Percentiles rank a stretch among this genome's conserved stretches.
phyloP scores from a whole-genome alignment of 2,888 invertebrate species.

The Tholera decimalis region DNA sequence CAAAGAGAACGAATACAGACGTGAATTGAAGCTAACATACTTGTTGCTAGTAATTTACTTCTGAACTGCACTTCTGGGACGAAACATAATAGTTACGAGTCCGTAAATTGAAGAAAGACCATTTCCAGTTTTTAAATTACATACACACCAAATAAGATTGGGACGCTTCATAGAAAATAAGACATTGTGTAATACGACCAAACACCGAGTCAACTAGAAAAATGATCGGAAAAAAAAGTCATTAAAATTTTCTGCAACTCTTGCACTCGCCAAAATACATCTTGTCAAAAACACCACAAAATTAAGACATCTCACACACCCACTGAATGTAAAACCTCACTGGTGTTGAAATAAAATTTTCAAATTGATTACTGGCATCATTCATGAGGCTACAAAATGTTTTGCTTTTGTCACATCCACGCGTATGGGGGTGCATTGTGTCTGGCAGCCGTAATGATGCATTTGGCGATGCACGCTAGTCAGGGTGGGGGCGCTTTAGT shows the following conservation, averaged over 20 bases:
- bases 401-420: conserved; percentile 65
- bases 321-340: conserved; percentile 40
- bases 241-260: neutral
- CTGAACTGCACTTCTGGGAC: neutral
- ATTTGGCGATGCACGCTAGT: conserved; percentile 76
- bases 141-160: neutral
- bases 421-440: conserved; percentile 71
- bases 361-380: conserved; percentile 64
- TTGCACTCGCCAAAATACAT: conserved; percentile 10
- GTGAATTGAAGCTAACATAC: conserved; percentile 16
- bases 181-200: neutral
- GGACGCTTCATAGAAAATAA: neutral
- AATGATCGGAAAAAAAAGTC: neutral
- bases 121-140: neutral
- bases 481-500: conserved; percentile 58
- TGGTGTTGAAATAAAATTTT: conserved; percentile 62
- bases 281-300: conserved; percentile 34
- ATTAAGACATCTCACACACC: conserved; percentile 48
- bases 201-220: neutral
- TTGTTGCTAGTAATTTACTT: conserved; percentile 9
- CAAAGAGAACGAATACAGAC: conserved; percentile 43
- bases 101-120: neutral
- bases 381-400: conserved; percentile 60
- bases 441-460: conserved; percentile 80
- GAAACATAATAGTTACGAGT: neutral